Base-by-base conservation (phyloP, 2,888 invertebrate genomes). In the Rotaria macrura region DNA sequence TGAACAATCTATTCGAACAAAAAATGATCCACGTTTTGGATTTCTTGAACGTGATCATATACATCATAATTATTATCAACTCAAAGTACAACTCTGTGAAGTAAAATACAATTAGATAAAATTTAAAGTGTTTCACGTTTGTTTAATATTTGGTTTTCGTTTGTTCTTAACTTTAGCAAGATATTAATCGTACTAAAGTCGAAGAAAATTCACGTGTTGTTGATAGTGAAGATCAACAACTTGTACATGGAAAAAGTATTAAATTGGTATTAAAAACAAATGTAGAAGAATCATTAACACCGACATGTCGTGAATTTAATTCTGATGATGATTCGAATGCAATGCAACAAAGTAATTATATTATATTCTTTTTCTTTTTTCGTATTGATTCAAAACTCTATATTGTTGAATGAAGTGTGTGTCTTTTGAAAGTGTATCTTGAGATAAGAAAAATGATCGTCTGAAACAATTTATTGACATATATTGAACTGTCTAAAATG, bases 61-160 rank as follows among this genome's bases (percentile, higher is more conserved):
- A 85, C 95, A 94, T 89, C 93, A 95, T 91, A 92, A 93, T 0
- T 97, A 95, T 90, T 98, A 97, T 89, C 93, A 93, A 89, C 93
- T 93, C 89, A 94, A 93, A 84, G 52, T 84, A n/a, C 79, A 79
- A 79, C n/a, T 79, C 25, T 79, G 79, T 43, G 23, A 12, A 10
- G 79, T 79, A 43, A 43, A 34, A 34, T 7, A 7, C 5, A 25
- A 29, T 14, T 0, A 65, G 20, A 65, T 3, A 65, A n/a, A 54
- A 25, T 7, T 25, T 25, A 54, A 0, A 23, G 6, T 25, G 0
- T 57, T 12, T 57, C 14, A 9, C 20, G 17, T 34, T 29, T 34
- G 5, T 17, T 43, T 79, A 25, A 12, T 12, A 47, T 47, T 14
- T 47, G 10, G 14, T 47, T 47, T 47, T 47, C 47, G 9, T 47